Base-by-base conservation (phyloP, 2,797 vertebrate species). In the Borostomias antarcticus region DNA sequence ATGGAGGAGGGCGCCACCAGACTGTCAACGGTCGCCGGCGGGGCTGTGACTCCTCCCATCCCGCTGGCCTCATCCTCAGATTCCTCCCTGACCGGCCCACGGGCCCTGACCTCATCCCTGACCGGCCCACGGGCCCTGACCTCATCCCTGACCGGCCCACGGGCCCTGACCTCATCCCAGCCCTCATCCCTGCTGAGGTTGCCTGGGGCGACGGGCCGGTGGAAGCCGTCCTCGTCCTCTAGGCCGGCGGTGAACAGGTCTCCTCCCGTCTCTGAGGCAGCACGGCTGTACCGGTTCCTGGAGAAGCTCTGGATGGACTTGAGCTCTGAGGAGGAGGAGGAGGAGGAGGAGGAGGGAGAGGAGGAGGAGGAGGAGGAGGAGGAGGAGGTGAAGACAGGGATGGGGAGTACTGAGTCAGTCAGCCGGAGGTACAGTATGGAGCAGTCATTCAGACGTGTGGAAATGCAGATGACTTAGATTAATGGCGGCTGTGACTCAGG, bases 51-150 rank as follows among this genome's bases (percentile, higher is more conserved):
- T 0, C 90, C 95, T 2, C 93, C 97, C 2, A 93, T 93, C 21
- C 96, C 96, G 15, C 96, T 98, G 81, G 92, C 96, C 43, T 94
- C 92, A 0, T 89, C 89, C 73, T 93, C 92, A 9, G 90, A 79
- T 0, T 62, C 87, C 0, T 78, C 76, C 63, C 9, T 11, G 0
- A 51, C 52, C 35, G 59, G 60, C 37, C 75, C 66, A n/a, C 54
- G 4, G 17, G 74, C n/a, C n/a, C n/a, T n/a, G n/a, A n/a, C n/a
- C n/a, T 62, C 87, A 0, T 78, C 76, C 63, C 9, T 11, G 0
- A 51, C 52, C 35, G 59, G 60, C 37, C 75, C 66, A n/a, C 54
- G 4, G 17, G 74, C n/a, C n/a, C n/a, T n/a, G n/a, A n/a, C n/a
- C n/a, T 62, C 87, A 0, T 78, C 76, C 63, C 9, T 11, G 0